These are phyloP conservation scores for Tauraco erythrolophus DNA, from an alignment of 2,113 vertebrate genomes.

Conservation along the genomic window DNA sequence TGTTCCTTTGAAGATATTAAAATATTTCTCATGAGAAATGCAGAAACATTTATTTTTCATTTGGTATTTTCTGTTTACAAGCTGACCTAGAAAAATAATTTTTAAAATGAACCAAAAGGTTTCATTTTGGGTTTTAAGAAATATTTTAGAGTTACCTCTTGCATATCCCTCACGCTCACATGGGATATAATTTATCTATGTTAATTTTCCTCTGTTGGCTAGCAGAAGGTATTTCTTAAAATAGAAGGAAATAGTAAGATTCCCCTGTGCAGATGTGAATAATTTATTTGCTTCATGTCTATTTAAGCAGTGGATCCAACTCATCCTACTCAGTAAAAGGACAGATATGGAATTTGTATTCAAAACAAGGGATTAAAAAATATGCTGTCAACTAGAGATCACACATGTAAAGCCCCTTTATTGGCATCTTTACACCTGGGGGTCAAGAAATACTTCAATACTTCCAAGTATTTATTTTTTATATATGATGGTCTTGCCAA, in stretches of 20 bases:
- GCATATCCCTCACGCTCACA: background rate
- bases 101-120: background rate
- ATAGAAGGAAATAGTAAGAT: background rate
- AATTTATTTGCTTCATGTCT: background rate
- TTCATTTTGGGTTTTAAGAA: background rate
- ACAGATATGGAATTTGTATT: background rate
- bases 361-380: background rate
- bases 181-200: background rate
- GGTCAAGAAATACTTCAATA: background rate
- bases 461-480: background rate
- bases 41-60: background rate
- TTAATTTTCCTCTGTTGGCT: background rate
- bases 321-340: background rate
- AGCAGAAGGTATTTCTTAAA: background rate
- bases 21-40: background rate
- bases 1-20: conserved; percentile 6
- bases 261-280: background rate
- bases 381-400: background rate
- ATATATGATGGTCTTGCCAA: background rate
- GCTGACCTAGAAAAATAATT: conserved; percentile 20
- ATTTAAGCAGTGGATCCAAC: background rate
- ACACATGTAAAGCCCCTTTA: background rate
- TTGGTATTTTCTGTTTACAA: background rate
- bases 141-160: background rate
- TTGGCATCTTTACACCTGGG: background rate